These are phyloP conservation scores for Spilogale gracilis DNA, from an alignment of 2,113 vertebrate genomes.

Conservation along the genomic window DNA sequence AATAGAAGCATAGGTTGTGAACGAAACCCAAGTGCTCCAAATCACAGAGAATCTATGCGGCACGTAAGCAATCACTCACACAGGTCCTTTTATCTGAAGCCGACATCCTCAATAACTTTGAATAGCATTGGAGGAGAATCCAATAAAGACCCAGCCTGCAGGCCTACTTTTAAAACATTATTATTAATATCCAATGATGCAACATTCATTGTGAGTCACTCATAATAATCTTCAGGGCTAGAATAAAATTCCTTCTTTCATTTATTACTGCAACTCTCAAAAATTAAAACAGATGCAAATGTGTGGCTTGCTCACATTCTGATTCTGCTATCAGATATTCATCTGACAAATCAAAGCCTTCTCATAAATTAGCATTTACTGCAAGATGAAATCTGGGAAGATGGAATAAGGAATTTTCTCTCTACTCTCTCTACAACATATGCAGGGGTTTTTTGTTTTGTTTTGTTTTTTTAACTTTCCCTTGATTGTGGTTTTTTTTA, in stretches of 20 bases:
- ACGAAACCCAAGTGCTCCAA: constrained; percentile 38
- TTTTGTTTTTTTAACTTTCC: neutral
- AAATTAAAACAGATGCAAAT: constrained; percentile 72
- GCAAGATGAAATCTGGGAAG: constrained; percentile 64
- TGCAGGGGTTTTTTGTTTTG: neutral
- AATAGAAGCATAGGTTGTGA: neutral
- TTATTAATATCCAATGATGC: constrained; percentile 77
- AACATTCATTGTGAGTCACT: constrained; percentile 69
- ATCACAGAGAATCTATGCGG: constrained; percentile 47
- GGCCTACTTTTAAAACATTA: constrained; percentile 64
- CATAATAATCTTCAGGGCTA: constrained; percentile 72
- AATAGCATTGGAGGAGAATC: constrained; percentile 17
- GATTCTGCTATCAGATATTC: constrained; percentile 51
- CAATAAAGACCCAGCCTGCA: constrained; percentile 72
- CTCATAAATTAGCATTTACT: constrained; percentile 64
- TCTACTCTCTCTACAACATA: constrained; percentile 28
- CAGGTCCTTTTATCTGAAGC: constrained; percentile 66
- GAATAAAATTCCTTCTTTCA: constrained; percentile 73
- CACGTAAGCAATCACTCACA: constrained; percentile 44
- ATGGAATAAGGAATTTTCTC: constrained; percentile 31
- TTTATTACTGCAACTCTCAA: constrained; percentile 57
- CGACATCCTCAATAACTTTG: constrained; percentile 67
- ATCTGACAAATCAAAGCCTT: constrained; percentile 59
- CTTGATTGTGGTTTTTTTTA: neutral
- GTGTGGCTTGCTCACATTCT: constrained; percentile 49